phyloP scores from a whole-genome alignment of 2,797 vertebrate species.

The Avahi laniger region DNA sequence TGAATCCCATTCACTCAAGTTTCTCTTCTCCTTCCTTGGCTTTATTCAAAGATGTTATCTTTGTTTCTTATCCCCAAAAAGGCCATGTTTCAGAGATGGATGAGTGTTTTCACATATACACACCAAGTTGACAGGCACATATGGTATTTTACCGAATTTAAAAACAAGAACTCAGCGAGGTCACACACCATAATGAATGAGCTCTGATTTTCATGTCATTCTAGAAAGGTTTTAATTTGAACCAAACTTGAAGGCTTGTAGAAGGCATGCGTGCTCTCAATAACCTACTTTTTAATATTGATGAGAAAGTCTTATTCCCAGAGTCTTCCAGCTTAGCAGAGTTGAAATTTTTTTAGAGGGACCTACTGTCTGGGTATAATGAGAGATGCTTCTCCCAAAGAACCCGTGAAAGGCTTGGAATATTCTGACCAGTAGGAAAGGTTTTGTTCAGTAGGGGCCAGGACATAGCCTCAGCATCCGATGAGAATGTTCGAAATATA shows the following conservation, averaged over 20 bases:
- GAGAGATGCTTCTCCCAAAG: background rate
- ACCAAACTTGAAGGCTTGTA: background rate
- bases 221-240: constrained; percentile 38
- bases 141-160: constrained; percentile 46
- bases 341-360: background rate
- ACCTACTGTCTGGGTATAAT: background rate
- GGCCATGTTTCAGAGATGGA: background rate
- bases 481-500: background rate
- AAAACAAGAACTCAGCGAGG: constrained; percentile 47
- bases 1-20: background rate
- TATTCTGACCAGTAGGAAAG: background rate
- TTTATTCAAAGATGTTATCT: constrained; percentile 7
- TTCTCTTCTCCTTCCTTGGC: background rate
- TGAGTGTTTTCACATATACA: constrained; percentile 43
- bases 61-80: constrained; percentile 14
- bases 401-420: background rate
- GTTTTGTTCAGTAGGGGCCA: background rate
- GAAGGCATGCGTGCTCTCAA: background rate
- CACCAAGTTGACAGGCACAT: constrained; percentile 24
- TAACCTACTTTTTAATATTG: background rate
- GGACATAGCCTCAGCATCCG: background rate
- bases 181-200: background rate
- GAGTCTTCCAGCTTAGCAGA: background rate
- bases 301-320: background rate
- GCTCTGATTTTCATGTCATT: background rate